Percentiles rank a stretch among this genome's conserved stretches.
Conservation (phyloP, 2,113 vertebrate species). For the Scomber scombrus region DNA sequence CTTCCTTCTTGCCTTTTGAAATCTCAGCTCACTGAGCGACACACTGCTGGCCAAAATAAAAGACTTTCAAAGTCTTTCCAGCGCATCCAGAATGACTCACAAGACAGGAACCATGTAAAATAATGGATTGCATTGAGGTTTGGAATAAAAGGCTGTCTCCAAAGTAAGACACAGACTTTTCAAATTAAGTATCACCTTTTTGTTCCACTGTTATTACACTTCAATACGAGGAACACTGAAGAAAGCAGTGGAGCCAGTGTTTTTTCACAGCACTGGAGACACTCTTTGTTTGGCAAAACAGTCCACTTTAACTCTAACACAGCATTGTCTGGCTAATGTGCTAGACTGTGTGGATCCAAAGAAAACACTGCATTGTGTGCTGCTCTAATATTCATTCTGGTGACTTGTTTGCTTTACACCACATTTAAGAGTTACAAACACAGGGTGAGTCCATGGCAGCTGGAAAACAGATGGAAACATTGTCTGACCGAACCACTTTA, state of each 20-base stretch:
- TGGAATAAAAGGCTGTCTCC: not conserved
- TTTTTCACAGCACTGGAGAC: not conserved
- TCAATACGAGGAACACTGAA: not conserved
- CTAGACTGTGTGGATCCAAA: not conserved
- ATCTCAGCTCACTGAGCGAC: constrained; percentile 11
- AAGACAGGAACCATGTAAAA: constrained; percentile 4
- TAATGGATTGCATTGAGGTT: constrained; percentile 25
- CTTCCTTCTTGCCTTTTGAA: constrained; percentile 14
- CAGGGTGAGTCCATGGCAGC: not conserved
- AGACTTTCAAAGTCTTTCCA: constrained; percentile 19
- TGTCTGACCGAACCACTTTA: not conserved
- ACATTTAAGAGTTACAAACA: constrained; percentile 6
- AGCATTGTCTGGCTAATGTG: constrained; percentile 4
- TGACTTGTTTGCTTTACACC: constrained; percentile 12
- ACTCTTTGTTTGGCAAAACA: not conserved
- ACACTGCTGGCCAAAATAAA: constrained; percentile 3
- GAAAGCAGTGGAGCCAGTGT: not conserved
- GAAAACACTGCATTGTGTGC: not conserved
- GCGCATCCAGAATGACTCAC: not conserved
- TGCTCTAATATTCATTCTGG: not conserved
- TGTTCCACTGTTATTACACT: not conserved
- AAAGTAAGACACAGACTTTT: not conserved
- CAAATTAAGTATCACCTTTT: not conserved
- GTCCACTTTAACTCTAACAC: not conserved
- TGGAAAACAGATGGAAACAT: not conserved